phyloP scores from a whole-genome alignment of 2,797 vertebrate genomes.

The Lophius americanus region DNA sequence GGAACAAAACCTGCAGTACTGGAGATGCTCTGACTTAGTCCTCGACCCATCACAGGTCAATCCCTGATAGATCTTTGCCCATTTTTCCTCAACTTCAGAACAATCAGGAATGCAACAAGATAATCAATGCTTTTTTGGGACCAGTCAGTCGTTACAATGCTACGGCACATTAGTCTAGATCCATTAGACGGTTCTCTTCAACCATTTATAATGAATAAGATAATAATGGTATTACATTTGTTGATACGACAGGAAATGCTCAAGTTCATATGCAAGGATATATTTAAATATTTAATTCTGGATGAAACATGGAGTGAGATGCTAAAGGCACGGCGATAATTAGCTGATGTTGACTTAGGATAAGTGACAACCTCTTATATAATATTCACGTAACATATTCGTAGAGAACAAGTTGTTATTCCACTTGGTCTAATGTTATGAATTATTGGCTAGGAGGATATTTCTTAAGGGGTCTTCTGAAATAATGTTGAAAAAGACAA shows the following conservation, averaged over 20 bases:
- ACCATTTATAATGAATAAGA: constrained; percentile 51
- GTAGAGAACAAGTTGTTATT: not conserved
- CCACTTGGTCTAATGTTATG: not conserved
- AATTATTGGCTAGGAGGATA: not conserved
- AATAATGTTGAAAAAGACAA: not conserved
- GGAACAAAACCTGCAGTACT: too few species aligned
- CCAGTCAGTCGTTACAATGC: too few species aligned
- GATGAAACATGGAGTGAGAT: constrained; percentile 3
- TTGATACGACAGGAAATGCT: constrained; percentile 29
- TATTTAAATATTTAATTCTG: constrained; percentile 8
- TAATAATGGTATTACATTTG: constrained; percentile 43
- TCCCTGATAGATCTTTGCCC: too few species aligned
- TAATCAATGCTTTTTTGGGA: too few species aligned
- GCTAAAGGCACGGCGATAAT: not conserved
- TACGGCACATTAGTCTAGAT: too few species aligned
- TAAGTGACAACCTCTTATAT: not conserved
- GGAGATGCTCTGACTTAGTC: too few species aligned
- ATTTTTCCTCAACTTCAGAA: too few species aligned
- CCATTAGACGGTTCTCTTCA: constrained; percentile 10
- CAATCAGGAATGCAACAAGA: too few species aligned
- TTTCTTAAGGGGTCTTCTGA: not conserved
- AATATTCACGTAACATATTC: not conserved
- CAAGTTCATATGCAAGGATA: constrained; percentile 7
- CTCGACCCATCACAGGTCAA: too few species aligned
- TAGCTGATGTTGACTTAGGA: too few species aligned